Conservation (phyloP, 2,888 invertebrate species). For the Anodontia alba region DNA sequence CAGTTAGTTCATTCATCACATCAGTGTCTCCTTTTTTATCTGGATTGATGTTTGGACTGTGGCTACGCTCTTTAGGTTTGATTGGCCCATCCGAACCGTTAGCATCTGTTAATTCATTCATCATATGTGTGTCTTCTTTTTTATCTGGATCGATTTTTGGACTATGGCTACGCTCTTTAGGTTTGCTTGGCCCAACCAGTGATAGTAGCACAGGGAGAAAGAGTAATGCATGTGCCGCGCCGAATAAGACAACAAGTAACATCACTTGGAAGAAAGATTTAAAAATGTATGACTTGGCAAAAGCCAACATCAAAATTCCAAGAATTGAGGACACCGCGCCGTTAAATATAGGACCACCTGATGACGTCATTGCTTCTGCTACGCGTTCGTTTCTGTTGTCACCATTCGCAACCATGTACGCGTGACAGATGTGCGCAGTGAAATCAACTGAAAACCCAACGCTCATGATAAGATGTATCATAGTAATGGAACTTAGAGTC, state of each 20-base stretch:
- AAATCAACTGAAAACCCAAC: constrained; percentile 81
- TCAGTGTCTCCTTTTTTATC: not conserved
- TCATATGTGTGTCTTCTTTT: not conserved
- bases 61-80: not conserved
- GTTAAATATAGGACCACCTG: constrained; percentile 73
- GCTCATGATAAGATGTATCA: constrained; percentile 80
- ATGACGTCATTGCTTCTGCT: constrained; percentile 54
- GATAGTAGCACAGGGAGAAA: constrained; percentile 70
- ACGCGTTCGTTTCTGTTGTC: constrained; percentile 46
- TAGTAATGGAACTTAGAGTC: constrained; percentile 77
- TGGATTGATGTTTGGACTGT: not conserved
- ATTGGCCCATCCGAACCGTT: constrained; percentile 28
- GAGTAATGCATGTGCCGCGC: constrained; percentile 67
- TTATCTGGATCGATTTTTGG: not conserved
- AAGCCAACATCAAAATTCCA: constrained; percentile 65
- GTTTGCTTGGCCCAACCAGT: constrained; percentile 28
- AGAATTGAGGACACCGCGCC: constrained; percentile 72
- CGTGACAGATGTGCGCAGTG: constrained; percentile 74
- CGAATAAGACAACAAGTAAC: constrained; percentile 69
- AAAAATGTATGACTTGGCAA: constrained; percentile 71
- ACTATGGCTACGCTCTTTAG: not conserved
- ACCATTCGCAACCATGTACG: constrained; percentile 61
- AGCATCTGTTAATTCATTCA: no score
- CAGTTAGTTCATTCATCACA: no score
- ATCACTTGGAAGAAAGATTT: constrained; percentile 73